Evolutionary conservation across 1,140 invertebrate species (phyloP).

Genomic region (Bombus balteatus): DNA sequence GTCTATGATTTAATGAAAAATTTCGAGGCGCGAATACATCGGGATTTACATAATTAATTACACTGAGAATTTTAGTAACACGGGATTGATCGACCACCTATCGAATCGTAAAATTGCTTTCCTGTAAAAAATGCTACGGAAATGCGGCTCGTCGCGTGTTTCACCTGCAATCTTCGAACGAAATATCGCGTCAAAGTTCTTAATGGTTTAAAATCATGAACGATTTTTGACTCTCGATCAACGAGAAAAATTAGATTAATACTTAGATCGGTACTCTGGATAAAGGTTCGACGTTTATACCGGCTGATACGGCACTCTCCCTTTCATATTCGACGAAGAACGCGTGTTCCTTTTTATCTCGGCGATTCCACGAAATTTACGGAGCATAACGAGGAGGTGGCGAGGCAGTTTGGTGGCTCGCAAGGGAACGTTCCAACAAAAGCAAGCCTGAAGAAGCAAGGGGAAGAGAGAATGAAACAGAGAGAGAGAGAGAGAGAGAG

Average conservation of each 20-base stretch:
- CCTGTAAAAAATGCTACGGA: background rate
- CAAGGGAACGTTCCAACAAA: constrained; percentile 46
- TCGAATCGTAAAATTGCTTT: background rate
- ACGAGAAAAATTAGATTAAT: too few relatives aligned
- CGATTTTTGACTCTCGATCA: too few relatives aligned
- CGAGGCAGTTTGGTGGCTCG: constrained; percentile 49
- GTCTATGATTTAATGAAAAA: too few relatives aligned
- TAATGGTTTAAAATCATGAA: too few relatives aligned
- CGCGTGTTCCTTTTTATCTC: constrained; percentile 24
- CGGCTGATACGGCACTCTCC: constrained; percentile 13
- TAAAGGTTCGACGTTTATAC: background rate
- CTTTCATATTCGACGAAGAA: background rate
- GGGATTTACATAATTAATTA: background rate
- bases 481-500: constrained; percentile 12
- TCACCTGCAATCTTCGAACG: background rate
- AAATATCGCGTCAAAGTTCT: background rate
- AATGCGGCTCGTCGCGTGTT: background rate
- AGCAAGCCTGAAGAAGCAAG: constrained; percentile 25
- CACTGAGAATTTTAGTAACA: background rate
- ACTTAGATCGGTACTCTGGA: too few relatives aligned
- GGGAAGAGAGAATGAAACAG: constrained; percentile 11
- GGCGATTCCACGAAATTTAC: constrained; percentile 64
- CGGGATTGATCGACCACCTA: background rate
- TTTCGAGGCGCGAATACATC: too few relatives aligned
- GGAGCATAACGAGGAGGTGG: constrained; percentile 52